These are phyloP conservation scores for Clangula hyemalis DNA, from an alignment of 2,797 vertebrate genomes.

Conservation along the genomic window DNA sequence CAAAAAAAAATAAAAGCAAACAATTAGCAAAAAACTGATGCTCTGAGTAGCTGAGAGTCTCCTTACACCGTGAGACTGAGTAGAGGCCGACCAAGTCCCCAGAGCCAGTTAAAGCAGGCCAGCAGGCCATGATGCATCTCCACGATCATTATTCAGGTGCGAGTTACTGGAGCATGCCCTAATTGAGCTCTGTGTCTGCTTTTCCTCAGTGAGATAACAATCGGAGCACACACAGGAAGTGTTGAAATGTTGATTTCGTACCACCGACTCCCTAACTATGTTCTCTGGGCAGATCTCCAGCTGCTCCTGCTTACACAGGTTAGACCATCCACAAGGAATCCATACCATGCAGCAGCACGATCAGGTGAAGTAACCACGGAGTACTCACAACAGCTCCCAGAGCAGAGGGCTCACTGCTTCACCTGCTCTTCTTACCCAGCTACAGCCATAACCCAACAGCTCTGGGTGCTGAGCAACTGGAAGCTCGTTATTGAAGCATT, in stretches of 20 bases:
- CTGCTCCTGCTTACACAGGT: background rate
- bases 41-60: background rate
- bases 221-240: background rate
- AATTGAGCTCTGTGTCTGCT: background rate
- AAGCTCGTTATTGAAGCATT: background rate
- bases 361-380: background rate
- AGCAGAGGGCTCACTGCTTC: background rate
- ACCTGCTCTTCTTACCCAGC: background rate
- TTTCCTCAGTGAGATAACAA: background rate
- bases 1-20: background rate
- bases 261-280: background rate
- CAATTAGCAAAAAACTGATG: background rate
- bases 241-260: background rate
- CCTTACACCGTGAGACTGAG: background rate
- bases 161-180: background rate
- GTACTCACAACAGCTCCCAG: background rate
- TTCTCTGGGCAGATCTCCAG: background rate
- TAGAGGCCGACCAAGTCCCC: background rate
- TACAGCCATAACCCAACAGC: background rate
- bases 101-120: background rate
- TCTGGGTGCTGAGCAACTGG: background rate
- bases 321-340: background rate
- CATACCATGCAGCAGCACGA: fast-evolving
- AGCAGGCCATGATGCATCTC: background rate
- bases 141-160: background rate